Evolutionary conservation across 2,888 invertebrate species (phyloP).

Genomic region (Apodemia hepburni): DNA sequence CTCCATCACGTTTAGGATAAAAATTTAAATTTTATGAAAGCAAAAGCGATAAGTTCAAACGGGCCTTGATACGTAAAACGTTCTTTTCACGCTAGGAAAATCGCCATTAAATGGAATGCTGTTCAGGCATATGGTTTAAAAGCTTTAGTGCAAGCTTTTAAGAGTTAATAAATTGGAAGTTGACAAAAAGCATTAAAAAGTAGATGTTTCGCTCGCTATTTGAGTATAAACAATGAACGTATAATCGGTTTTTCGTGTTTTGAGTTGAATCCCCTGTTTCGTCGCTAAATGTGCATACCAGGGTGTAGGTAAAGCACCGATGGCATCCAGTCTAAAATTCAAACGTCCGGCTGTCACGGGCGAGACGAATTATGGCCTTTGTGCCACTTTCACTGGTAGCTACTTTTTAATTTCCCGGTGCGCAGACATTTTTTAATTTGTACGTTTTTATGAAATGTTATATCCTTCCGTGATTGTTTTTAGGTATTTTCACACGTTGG

Average conservation of each 20-base stretch:
- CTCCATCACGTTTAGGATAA: neutral
- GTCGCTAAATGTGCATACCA: slow-evolving; percentile 38
- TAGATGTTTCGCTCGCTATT: slow-evolving; percentile 52
- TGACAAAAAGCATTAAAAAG: slow-evolving; percentile 53
- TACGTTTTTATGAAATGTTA: slow-evolving; percentile 66
- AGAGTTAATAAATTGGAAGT: slow-evolving; percentile 48
- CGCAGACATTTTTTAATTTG: slow-evolving; percentile 67
- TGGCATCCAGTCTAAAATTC: slow-evolving; percentile 50
- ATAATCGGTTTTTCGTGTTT: slow-evolving; percentile 72
- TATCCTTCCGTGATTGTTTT: slow-evolving; percentile 57
- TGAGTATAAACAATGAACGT: slow-evolving; percentile 57
- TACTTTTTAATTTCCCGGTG: slow-evolving; percentile 69
- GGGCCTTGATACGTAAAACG: slow-evolving; percentile 6
- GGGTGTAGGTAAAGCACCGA: slow-evolving; percentile 31
- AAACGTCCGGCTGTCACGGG: slow-evolving; percentile 54
- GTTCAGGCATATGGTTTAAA: slow-evolving; percentile 38
- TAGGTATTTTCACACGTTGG: slow-evolving; percentile 41
- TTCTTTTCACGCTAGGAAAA: slow-evolving; percentile 27
- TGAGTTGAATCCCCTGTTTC: slow-evolving; percentile 56
- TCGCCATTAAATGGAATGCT: slow-evolving; percentile 33
- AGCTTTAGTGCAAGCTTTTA: slow-evolving; percentile 56
- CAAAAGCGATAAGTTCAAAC: slow-evolving; percentile 9
- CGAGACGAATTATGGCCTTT: slow-evolving; percentile 72
- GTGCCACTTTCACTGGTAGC: slow-evolving; percentile 65
- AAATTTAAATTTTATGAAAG: slow-evolving; percentile 12